Percentiles rank a stretch among this genome's conserved stretches.
phyloP scores from a whole-genome alignment of 2,797 vertebrate genomes.

The Poeciliopsis presidionis region DNA sequence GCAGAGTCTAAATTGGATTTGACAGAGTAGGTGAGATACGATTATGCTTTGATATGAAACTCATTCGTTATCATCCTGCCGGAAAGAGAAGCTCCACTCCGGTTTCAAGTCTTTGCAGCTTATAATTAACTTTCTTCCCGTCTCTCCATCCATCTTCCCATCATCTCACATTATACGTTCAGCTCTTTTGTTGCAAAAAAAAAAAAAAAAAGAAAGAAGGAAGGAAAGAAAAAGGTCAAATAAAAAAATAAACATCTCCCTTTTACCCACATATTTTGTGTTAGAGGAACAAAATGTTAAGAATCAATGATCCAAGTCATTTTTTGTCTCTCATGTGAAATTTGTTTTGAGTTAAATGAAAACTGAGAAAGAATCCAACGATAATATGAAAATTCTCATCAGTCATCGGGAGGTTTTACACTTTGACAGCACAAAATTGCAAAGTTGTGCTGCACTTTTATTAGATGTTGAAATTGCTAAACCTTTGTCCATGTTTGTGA shows the following conservation, averaged over 20 bases:
- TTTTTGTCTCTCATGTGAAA: neutral
- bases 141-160: no score
- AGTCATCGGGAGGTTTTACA: neutral
- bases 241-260: neutral
- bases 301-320: neutral
- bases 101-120: neutral
- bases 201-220: neutral
- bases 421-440: neutral
- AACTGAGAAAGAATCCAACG: neutral
- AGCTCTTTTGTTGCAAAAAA: neutral
- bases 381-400: neutral
- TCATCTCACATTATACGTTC: neutral
- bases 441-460: neutral
- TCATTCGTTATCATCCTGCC: neutral
- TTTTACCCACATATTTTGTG: neutral
- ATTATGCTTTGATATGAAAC: neutral
- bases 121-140: neutral
- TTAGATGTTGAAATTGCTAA: neutral
- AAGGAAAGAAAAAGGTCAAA: neutral
- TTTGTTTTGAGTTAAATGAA: neutral
- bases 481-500: neutral
- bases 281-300: neutral
- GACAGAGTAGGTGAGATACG: neutral
- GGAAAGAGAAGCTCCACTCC: neutral
- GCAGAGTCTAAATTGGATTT: neutral